Percentiles rank a stretch among this genome's conserved stretches.
phyloP scores from a whole-genome alignment of 2,113 vertebrate species.

The Euleptes europaea region DNA sequence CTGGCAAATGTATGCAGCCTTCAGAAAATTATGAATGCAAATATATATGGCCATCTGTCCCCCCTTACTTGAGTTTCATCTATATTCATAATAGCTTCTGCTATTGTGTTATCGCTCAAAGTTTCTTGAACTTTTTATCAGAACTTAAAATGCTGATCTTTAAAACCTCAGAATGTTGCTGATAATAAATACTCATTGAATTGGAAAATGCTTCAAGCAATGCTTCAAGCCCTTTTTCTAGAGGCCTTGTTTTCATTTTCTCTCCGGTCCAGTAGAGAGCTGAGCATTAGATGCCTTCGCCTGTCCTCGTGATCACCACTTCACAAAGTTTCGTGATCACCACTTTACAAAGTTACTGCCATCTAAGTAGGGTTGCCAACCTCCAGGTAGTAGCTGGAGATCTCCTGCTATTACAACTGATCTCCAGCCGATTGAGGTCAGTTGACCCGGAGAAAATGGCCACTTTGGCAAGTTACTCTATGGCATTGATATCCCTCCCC shows the following conservation, averaged over 20 bases:
- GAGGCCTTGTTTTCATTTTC: conserved; percentile 51
- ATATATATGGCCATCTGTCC: conserved; percentile 18
- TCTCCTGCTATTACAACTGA: too few relatives aligned
- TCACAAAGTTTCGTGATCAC: conserved; percentile 41
- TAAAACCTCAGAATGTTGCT: conserved; percentile 37
- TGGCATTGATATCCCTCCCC: too few relatives aligned
- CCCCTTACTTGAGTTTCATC: conserved; percentile 42
- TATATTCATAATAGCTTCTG: conserved; percentile 26
- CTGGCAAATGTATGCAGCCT: conserved; percentile 45
- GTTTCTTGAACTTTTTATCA: conserved; percentile 28
- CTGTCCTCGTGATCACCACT: conserved; percentile 64
- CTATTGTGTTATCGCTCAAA: conserved; percentile 6
- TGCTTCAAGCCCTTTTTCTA: conserved; percentile 67
- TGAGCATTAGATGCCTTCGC: conserved; percentile 68
- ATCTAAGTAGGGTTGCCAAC: too few relatives aligned
- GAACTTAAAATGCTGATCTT: conserved; percentile 54
- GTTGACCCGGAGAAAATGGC: too few relatives aligned
- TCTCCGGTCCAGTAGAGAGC: conserved; percentile 60
- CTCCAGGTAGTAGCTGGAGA: too few relatives aligned
- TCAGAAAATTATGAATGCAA: conserved; percentile 40
- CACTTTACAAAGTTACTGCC: too few relatives aligned
- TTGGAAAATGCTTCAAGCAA: conserved; percentile 67
- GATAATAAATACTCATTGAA: conserved; percentile 65
- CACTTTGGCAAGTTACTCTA: too few relatives aligned
- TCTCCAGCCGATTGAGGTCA: too few relatives aligned